These are phyloP conservation scores for Pteruthius melanotis DNA, from an alignment of 2,113 vertebrate species.

Conservation along the genomic window DNA sequence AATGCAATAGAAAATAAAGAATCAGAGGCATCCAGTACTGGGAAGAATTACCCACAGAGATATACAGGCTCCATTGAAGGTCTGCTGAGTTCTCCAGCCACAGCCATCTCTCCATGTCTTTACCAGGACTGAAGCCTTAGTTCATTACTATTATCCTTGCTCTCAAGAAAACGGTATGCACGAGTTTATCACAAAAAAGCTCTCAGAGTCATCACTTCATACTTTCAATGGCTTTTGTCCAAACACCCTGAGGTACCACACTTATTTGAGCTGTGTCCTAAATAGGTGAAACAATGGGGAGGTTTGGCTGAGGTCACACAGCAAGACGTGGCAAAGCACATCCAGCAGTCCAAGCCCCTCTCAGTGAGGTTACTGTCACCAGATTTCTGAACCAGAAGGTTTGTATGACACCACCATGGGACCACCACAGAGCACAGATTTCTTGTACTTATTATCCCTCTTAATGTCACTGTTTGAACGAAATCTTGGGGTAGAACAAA, in stretches of 20 bases:
- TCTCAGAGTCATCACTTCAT: background rate
- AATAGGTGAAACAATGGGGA: background rate
- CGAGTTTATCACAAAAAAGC: background rate
- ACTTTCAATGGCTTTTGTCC: background rate
- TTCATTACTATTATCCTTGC: background rate
- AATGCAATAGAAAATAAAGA: background rate
- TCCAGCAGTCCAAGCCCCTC: background rate
- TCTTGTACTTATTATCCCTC: background rate
- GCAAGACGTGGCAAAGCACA: background rate
- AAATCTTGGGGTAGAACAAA: background rate
- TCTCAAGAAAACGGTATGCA: background rate
- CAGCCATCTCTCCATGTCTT: background rate
- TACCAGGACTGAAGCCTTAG: background rate
- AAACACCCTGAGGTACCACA: background rate
- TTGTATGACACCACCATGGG: background rate
- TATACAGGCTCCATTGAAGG: background rate
- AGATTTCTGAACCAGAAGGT: background rate
- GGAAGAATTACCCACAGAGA: background rate
- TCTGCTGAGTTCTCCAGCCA: background rate
- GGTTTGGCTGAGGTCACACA: background rate
- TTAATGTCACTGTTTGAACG: background rate
- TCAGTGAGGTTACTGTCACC: background rate
- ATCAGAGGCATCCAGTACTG: background rate
- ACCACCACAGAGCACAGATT: accelerated
- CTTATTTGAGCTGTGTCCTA: background rate